Base-by-base conservation (phyloP, 2,113 vertebrate genomes). In the Cryptotis parvus region DNA sequence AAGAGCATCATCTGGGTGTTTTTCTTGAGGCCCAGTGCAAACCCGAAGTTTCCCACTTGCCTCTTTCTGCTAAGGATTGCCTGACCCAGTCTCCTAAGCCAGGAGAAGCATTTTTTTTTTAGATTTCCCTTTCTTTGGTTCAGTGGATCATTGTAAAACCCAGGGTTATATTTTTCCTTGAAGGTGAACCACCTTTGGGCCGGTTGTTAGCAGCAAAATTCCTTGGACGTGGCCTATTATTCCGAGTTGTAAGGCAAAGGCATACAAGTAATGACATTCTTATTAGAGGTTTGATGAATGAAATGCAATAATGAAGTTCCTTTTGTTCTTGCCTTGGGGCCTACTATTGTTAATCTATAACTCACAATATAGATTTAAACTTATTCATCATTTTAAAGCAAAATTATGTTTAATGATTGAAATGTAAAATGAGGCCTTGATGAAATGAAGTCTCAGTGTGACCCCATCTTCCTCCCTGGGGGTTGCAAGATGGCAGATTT, bases 251-350 rank as follows among this genome's bases (percentile, higher is more conserved):
- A 95, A 95, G 80, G 95, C 88, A 88, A 91, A 94, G 89, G 93
- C 80, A 26, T 84, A 49, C 86, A 94, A 97, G 93, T 96, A 96
- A 96, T 95, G 97, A 89, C 97, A 77, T 97, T 97, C 96, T 96
- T 97, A 97, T 97, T 98, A 96, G 97, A 97, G 87, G 55, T 95
- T 97, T 98, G 98, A 98, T 97, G 96, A 98, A 98, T 97, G 95
- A 96, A 97, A 97, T n/a, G 66, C 66, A 96, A 87, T 97, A 95
- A 97, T 94, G 94, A 94, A 96, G 96, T 97, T 97, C 94, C 97
- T 97, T 98, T 98, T 98, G 97, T 98, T 98, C 97, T 97, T 96
- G 95, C 96, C 96, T 91, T 4, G 93, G 94, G 80, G 90, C 80
- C 92, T 90, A 87, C 87, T 88, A 93, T 74, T 95, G 92, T 97